phyloP scores from a whole-genome alignment of 2,797 vertebrate genomes.

The Spinibarbus caldwelli region DNA sequence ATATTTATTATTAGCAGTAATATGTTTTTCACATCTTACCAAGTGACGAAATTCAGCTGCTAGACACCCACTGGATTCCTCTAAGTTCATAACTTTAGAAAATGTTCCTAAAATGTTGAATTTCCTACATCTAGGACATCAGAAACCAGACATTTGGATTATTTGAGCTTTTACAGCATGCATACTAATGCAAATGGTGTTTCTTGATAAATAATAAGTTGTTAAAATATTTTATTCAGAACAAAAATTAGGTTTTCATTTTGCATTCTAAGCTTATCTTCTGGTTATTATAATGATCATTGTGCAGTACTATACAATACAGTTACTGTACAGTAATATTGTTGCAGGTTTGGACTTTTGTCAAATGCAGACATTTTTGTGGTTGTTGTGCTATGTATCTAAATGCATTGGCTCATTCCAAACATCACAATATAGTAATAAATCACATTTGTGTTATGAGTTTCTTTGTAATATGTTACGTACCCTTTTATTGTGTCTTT shows the following conservation, averaged over 20 bases:
- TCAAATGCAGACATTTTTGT: slow-evolving; percentile 1
- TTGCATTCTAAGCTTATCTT: not conserved
- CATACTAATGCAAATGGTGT: not conserved
- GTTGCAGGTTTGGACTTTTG: not conserved
- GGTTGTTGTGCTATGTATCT: not conserved
- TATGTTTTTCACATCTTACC: slow-evolving; percentile 62
- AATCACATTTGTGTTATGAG: not conserved
- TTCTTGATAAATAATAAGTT: not conserved
- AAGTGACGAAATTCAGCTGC: slow-evolving; percentile 84
- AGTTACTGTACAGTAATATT: not conserved
- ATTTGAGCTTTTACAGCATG: not conserved
- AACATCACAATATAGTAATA: not conserved
- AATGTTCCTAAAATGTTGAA: slow-evolving; percentile 84
- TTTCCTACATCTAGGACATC: slow-evolving; percentile 80
- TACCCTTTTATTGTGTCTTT: slow-evolving; percentile 85
- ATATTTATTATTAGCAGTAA: not conserved
- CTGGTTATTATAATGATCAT: not conserved
- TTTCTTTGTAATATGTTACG: slow-evolving; percentile 40
- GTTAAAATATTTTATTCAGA: not conserved
- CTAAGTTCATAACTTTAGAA: slow-evolving; percentile 88
- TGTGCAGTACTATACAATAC: not conserved
- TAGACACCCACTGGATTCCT: slow-evolving; percentile 83
- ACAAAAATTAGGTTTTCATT: not conserved
- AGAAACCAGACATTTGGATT: not conserved
- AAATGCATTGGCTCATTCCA: not conserved